A percentile compares a stretch with the other conserved stretches of the same genome.
These are phyloP conservation scores for Haliclona indistincta DNA, from an alignment of 37 sponge, comb jelly and placozoan species.

Conservation along the genomic window DNA sequence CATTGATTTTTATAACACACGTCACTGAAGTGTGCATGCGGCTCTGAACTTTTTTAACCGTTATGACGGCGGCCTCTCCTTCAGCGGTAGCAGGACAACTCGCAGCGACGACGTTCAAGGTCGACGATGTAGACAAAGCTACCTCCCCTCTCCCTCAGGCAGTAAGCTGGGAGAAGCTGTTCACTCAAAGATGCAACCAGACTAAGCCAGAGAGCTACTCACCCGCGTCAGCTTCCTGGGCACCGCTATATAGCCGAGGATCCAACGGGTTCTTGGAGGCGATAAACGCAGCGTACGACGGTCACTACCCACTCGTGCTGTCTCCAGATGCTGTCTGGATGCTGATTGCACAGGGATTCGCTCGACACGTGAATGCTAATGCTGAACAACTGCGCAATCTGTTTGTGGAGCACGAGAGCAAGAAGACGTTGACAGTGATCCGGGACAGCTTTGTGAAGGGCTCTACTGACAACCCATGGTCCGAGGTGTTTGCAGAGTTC, in stretches of 20 bases:
- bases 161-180: not conserved
- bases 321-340: conserved; percentile 63
- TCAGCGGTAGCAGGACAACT: too few relatives aligned
- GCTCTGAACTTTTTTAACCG: too few relatives aligned
- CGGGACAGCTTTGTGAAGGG: conserved; percentile 57
- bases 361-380: conserved; percentile 46
- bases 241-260: not conserved
- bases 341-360: conserved; percentile 49
- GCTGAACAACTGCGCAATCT: conserved; percentile 51
- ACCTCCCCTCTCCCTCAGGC: not conserved
- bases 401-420: conserved; percentile 68
- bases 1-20: too few relatives aligned
- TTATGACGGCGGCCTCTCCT: too few relatives aligned
- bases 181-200: not conserved
- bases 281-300: conserved; percentile 27
- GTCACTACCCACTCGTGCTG: conserved; percentile 49
- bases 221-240: not conserved
- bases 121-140: conserved; percentile 17
- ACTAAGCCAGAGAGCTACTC: not conserved
- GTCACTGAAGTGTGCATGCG: too few relatives aligned
- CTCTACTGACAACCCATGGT: conserved; percentile 47
- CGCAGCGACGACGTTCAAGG: conserved; percentile 27
- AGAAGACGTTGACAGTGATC: conserved; percentile 8
- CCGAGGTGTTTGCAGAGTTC: conserved; percentile 57
- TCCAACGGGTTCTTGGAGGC: conserved; percentile 4